Base-by-base conservation (phyloP, 2,888 invertebrate genomes). In the Amitus sp. region DNA sequence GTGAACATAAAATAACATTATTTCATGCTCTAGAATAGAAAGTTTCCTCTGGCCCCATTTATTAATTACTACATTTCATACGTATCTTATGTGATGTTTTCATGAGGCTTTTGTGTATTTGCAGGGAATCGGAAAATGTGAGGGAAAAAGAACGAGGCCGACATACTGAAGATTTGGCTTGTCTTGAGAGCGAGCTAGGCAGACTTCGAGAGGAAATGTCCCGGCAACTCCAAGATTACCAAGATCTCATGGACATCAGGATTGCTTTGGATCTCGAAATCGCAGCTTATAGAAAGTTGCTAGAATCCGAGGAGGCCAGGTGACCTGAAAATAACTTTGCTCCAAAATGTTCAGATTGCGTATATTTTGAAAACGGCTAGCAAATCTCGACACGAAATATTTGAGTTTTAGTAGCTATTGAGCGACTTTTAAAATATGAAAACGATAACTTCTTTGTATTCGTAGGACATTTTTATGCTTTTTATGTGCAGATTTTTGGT, bases 221-320 rank as follows among this genome's bases (percentile, higher is more conserved):
- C 0, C 88, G 88, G 13, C 94, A 97, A 79, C 85, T 96, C 74
- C 89, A 92, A 74, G 98, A 99, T 82, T 98, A 97, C 83, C 94
- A 95, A 81, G 96, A 96, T 76, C 88, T 98, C 65, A 93, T 98
- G 91, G 98, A 98, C 83, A 94, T 95, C 82, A 98, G 98, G 85
- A 92, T 95, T 30, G 92, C 93, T 18, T 86, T 96, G 50, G 95
- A 96, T 82, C 86, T 90, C 78, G 95, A 96, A 85, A 92, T 97
- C 72, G 90, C 93, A 40, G 94, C 95, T 3, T 98, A 98, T 85
- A 89, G 94, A 63, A 94, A 93, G 76, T 83, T 96, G 69, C 80
- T 96, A 69, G 94, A 95, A 78, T 89, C 90, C 1, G 95, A 96
- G 83, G 95, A 95, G 78, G 86, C 87, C 1, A 85, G 91, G 85